A percentile compares a stretch with the other conserved stretches of the same genome.
Evolutionary conservation across 2,797 vertebrate species (phyloP).

Genomic region (Eutrigla gurnardus): DNA sequence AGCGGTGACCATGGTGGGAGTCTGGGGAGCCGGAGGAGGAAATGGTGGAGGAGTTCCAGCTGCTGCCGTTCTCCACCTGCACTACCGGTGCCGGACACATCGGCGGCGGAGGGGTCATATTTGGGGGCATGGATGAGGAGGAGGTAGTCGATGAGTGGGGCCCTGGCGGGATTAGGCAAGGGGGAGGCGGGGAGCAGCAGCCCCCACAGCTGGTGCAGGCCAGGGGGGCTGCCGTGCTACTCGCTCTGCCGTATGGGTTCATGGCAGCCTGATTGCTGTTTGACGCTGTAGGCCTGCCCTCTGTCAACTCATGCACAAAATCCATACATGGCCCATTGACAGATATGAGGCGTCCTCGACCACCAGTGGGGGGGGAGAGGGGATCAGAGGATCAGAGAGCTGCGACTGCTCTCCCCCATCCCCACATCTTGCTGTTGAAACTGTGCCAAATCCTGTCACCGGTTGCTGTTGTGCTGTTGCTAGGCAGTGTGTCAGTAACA

Average conservation of each 20-base stretch:
- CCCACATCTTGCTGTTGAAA: slow-evolving; percentile 60
- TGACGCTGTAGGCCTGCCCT: slow-evolving; percentile 77
- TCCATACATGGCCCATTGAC: slow-evolving; percentile 84
- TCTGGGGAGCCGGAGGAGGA: slow-evolving; percentile 81
- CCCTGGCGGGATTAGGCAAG: slow-evolving; percentile 74
- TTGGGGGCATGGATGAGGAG: slow-evolving; percentile 70
- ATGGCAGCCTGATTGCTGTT: slow-evolving; percentile 77
- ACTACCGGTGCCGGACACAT: slow-evolving; percentile 66
- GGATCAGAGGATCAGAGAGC: slow-evolving; percentile 69
- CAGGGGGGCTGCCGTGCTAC: slow-evolving; percentile 73
- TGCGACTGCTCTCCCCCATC: slow-evolving; percentile 61
- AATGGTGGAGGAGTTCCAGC: slow-evolving; percentile 83
- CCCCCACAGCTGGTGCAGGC: slow-evolving; percentile 85
- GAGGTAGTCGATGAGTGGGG: slow-evolving; percentile 70
- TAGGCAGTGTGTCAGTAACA: slow-evolving; percentile 64
- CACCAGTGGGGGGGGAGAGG: slow-evolving; percentile 51
- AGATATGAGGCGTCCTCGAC: slow-evolving; percentile 70
- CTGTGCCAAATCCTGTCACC: slow-evolving; percentile 64
- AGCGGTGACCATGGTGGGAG: slow-evolving; percentile 77
- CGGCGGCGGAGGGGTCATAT: slow-evolving; percentile 74
- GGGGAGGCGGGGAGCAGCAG: slow-evolving; percentile 82
- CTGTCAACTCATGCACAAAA: slow-evolving; percentile 81
- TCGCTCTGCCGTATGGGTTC: slow-evolving; percentile 83
- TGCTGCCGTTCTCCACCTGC: slow-evolving; percentile 83
- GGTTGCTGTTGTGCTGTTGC: slow-evolving; percentile 58